Conservation (phyloP, 2,888 invertebrate genomes). For the Tetragonula carbonaria region DNA sequence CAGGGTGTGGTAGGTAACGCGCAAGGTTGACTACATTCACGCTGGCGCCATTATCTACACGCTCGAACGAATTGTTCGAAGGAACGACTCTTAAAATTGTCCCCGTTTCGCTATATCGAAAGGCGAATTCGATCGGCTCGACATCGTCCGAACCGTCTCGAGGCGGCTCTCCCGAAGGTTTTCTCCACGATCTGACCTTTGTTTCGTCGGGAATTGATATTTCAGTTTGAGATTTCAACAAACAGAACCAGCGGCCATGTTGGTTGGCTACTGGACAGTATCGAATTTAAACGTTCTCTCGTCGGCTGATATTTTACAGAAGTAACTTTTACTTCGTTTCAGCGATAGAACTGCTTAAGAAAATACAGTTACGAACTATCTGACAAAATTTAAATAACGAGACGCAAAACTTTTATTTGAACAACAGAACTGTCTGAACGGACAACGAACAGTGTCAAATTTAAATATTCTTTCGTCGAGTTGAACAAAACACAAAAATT, state of each 20-base stretch:
- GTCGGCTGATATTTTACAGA: too few species aligned
- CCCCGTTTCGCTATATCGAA: slow-evolving; percentile 60
- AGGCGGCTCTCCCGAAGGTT: background rate
- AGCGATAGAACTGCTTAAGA: too few species aligned
- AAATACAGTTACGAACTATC: too few species aligned
- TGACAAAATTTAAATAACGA: too few species aligned
- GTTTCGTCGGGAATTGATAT: background rate
- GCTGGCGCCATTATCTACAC: slow-evolving; percentile 71
- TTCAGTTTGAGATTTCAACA: background rate
- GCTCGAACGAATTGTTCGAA: slow-evolving; percentile 68
- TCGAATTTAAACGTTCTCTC: too few species aligned
- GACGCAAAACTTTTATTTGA: too few species aligned
- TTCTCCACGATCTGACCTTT: background rate
- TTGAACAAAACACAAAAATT: too few species aligned
- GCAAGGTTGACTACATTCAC: slow-evolving; percentile 75
- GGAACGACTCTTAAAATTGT: slow-evolving; percentile 67
- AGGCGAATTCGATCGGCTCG: slow-evolving; percentile 44
- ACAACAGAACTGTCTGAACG: too few species aligned
- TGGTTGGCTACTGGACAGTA: too few species aligned
- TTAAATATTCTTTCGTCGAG: too few species aligned
- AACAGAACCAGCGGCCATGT: background rate
- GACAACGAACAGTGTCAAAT: too few species aligned
- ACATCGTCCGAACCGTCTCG: background rate
- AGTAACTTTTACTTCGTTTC: too few species aligned
- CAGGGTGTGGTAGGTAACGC: slow-evolving; percentile 72